Conservation (phyloP, 53 echinoderm and acorn worm species). For the Antedon mediterranea region DNA sequence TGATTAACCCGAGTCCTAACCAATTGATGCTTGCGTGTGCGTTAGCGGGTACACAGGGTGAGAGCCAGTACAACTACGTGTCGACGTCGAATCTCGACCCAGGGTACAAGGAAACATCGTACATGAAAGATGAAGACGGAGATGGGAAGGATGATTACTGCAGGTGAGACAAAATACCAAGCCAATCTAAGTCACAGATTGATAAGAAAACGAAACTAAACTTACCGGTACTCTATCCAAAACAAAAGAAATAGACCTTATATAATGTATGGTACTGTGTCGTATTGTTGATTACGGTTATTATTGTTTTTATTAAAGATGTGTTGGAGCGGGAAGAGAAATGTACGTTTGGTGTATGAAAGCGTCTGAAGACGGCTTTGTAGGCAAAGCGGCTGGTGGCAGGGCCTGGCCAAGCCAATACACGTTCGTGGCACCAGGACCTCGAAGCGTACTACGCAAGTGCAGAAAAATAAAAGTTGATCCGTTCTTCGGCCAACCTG, state of each 20-base stretch:
- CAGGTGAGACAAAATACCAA: constrained; percentile 28
- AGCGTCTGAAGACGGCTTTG: constrained; percentile 67
- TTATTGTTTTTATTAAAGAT: constrained; percentile 16
- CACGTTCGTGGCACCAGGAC: constrained; percentile 57
- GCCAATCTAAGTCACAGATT: neutral
- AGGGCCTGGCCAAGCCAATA: constrained; percentile 37
- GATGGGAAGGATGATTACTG: constrained; percentile 84
- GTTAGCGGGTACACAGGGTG: constrained; percentile 64
- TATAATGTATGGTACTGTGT: neutral
- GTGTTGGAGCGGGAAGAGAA: constrained; percentile 31
- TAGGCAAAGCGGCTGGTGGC: constrained; percentile 36
- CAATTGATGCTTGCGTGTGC: constrained; percentile 56
- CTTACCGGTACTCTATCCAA: neutral
- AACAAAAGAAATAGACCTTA: neutral
- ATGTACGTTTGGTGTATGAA: constrained; percentile 83
- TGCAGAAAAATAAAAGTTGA: constrained; percentile 79
- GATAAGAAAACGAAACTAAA: neutral
- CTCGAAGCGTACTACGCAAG: constrained; percentile 31
- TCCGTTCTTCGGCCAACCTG: constrained; percentile 75
- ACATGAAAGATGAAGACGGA: constrained; percentile 91
- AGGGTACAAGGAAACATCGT: constrained; percentile 73
- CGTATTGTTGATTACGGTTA: no score
- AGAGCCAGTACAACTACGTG: constrained; percentile 68
- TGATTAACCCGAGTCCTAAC: constrained; percentile 16
- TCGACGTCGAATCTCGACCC: constrained; percentile 45